Evolutionary conservation across 2,888 invertebrate genomes (phyloP), one percentile per base, ranked within the genome.

Genomic region (Boloria euphrosyne): DNA sequence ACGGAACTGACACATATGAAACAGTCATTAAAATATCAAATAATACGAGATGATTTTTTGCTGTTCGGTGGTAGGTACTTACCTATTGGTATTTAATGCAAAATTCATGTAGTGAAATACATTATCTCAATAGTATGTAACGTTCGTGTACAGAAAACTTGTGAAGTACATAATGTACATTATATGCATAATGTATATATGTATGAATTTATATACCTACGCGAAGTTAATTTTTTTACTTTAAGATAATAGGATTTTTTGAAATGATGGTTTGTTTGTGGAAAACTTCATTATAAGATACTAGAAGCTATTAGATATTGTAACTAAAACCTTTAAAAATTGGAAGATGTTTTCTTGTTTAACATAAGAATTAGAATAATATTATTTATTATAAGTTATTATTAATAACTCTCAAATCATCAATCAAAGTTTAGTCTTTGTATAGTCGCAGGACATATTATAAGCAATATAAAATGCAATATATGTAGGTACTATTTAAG

Each of bases 1-100:
- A 84, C 87, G 85, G 88, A 88, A 88, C 85, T 89, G 84, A 85
- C 82, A 85, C 78, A 74, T 74, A 86, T 87, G 85, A 90, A 90
- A 86, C 81, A 85, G 87, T 85, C 85, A 84, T 86, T 86, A 83
- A 82, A 85, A 83, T 84, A 85, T 84, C 82, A 83, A 84, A 82
- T 82, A 82, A 81, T 84, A 83, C 78, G 78, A 82, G 83, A 82
- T 54, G 59, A 58, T n/a, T 66, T 73, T 69, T 72, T 73, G 59
- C 66, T 53, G 50, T 31, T 22, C 38, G 51, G 31, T 66, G 60
- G 65, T 70, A 65, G 38, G 62, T 67, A 67, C 65, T 1, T 68
- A 31, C 10, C 31, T 65, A 71, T 70, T 71, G 68, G 66, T 70
- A 71, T 66, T 67, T 66, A 67, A 65, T 58, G 61, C 53, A 54